Base-by-base conservation (phyloP, 1,140 invertebrate genomes). In the Cyclargus thomasi region DNA sequence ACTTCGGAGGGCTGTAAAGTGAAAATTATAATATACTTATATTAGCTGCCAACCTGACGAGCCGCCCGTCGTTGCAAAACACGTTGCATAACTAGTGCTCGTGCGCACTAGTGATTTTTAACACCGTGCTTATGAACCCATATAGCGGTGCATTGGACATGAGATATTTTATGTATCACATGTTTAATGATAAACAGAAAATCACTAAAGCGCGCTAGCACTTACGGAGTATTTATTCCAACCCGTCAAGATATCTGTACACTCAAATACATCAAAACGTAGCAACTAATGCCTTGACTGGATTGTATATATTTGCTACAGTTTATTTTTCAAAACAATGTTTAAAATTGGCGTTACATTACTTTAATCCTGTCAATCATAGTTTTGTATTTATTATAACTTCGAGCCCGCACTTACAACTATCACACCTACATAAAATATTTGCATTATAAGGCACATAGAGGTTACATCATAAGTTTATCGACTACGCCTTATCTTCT, bases 401-500 rank as follows among this genome's bases (percentile, higher is more conserved):
- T 59, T 59, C 55, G 55, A 59, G 55, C 55, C 55, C 55, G 18
- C 18, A 55, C 3, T 55, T 18, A 55, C 53, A 55, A 17, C 6
- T 59, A 59, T 21, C 5, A 2, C 4, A 21, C 18, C 18, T 21
- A 7, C 11, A 59, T 21, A 5, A 21, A 57, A 59, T 20, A 59
- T 22, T 59, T 7, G 11, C 20, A 59, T 17, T 20, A 55, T 22
- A 59, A 59, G 55, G 55, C 55, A 59, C 55, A 59, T 59, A n/a
- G 18, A 47, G 39, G 10, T 47, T 47, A 47, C 39, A 47, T 14
- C 6, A 47, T 16, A 47, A 47, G 39, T 47, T 47, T 47, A 47
- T 16, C 39, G 14, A 47, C 14, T 14, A 14, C 14, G 39, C 11
- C 39, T 14, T 47, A 47, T 8, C 10, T 16, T 14, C 11, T 47